Evolutionary conservation across 1,140 invertebrate species (phyloP), one percentile per base, ranked within the genome.

Genomic region (Monomorium pharaonis): DNA sequence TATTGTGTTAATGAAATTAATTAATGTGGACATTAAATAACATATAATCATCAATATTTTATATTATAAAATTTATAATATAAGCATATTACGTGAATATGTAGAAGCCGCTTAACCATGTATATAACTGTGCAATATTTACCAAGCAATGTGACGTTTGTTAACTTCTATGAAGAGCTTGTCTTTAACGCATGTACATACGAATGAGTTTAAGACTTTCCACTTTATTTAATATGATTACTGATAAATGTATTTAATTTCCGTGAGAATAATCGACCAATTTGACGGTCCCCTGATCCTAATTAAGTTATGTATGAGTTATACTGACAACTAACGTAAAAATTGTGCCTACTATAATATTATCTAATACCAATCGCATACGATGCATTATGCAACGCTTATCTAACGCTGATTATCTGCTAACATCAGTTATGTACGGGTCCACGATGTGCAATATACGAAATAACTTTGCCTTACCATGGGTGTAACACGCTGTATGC

Each of bases 391-490:
- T 63, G 86, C 60, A 51, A 75, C 0, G 76, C 80, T 88, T 88
- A 62, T 78, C 86, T 88, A 85, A 88, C 86, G 21, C 37, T 33
- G 47, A 2, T 65, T 69, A 65, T 56, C 77, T 88, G 86, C 86
- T 89, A 88, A 89, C 75, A 33, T 27, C 7, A 42, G 49, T 37
- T 30, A 21, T 77, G 24, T 84, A 75, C 37, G 58, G 60, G 63
- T 88, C 74, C 37, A 80, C 24, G 49, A 60, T 62, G 58, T 84
- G 86, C 81, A 85, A 54, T 85, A 89, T 74, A 83, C 72, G 74
- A 72, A 88, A 49, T 88, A 89, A 89, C 54, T 24, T 51, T 60
- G 87, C 69, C 88, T 89, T 81, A 72, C 24, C 27, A 10, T 88
- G 54, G 67, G 54, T 86, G 54, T 81, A 88, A 89, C 74, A 47